Evolutionary conservation across 2,888 invertebrate species (phyloP), one percentile per base, ranked within the genome.

Genomic region (Cordilura impudica): DNA sequence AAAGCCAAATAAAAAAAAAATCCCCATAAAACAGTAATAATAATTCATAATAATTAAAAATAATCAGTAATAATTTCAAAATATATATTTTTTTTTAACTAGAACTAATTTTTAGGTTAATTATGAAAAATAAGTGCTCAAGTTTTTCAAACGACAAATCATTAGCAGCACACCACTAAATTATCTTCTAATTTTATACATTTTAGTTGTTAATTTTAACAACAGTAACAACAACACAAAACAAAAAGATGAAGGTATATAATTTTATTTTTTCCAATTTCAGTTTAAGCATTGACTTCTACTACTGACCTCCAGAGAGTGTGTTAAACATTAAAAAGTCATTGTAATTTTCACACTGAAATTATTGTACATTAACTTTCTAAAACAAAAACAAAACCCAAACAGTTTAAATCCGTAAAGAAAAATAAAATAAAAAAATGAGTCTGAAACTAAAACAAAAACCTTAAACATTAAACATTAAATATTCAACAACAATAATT

Each of bases 261-360:
- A 39, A n/a, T 26, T 26, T 26, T 39, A n/a, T 39, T 39, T 39
- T 12, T 39, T 39, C n/a, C n/a, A n/a, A n/a, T 39, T 31, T 31
- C 8, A 39, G 35, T 39, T 39, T 39, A 39, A 39, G n/a, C 35
- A 39, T 39, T 39, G 35, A 39, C 35, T 39, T 39, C n/a, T n/a
- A n/a, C n/a, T 39, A n/a, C 35, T 39, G 35, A 39, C 35, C 35
- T 39, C 35, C 12, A 39, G 35, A 39, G 35, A 39, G 35, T 39
- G 35, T 39, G 35, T 39, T 39, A 39, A 39, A 39, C 12, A 39
- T 39, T 39, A 39, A 75, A 63, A 69, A 75, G 56, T 63, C 69
- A 75, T 75, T 74, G 67, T 61, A 74, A 61, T 69, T 74, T 75
- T 69, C 69, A 75, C 63, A 63, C 56, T 63, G 45, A 63, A 75